A percentile compares a stretch with the other conserved stretches of the same genome.
Evolutionary conservation across 2,888 invertebrate species (phyloP).

Genomic region (Scaptodrosophila latifasciaeformis): DNA sequence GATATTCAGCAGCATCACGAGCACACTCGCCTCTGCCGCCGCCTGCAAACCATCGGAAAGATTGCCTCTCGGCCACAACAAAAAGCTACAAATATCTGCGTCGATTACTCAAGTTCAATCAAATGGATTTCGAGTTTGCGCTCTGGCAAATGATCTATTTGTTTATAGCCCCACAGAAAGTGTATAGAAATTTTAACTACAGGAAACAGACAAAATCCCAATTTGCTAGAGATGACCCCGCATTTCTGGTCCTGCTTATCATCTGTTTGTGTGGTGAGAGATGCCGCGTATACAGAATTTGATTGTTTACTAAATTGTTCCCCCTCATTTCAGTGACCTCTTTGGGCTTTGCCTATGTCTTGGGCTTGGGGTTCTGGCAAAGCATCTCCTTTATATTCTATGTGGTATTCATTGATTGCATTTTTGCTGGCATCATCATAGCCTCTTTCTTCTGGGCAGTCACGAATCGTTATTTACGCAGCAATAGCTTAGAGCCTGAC

Average conservation of each 20-base stretch:
- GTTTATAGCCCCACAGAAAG: constrained; percentile 95
- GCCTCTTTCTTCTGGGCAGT: constrained; percentile 92
- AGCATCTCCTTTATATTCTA: constrained; percentile 91
- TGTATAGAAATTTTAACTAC: constrained; percentile 97
- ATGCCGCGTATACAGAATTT: background rate
- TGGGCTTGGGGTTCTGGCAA: constrained; percentile 81
- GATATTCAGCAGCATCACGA: constrained; percentile 74
- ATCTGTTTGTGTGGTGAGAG: constrained; percentile 85
- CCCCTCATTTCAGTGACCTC: constrained; percentile 82
- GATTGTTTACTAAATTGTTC: background rate
- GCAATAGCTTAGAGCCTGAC: constrained; percentile 70
- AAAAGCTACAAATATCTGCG: constrained; percentile 92
- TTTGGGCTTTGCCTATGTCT: constrained; percentile 88
- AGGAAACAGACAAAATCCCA: constrained; percentile 99
- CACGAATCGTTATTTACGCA: constrained; percentile 72
- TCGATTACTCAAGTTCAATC: constrained; percentile 90
- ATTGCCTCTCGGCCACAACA: constrained; percentile 88
- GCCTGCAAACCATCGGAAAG: constrained; percentile 81
- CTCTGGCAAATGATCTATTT: constrained; percentile 99
- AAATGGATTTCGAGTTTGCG: constrained; percentile 99
- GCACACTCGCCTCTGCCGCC: constrained; percentile 82
- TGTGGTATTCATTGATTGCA: constrained; percentile 95
- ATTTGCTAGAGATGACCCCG: constrained; percentile 99
- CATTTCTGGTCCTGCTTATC: constrained; percentile 93
- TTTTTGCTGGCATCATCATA: constrained; percentile 89